Conservation (phyloP, 2,113 vertebrate species). For the Acanthisitta chloris region DNA sequence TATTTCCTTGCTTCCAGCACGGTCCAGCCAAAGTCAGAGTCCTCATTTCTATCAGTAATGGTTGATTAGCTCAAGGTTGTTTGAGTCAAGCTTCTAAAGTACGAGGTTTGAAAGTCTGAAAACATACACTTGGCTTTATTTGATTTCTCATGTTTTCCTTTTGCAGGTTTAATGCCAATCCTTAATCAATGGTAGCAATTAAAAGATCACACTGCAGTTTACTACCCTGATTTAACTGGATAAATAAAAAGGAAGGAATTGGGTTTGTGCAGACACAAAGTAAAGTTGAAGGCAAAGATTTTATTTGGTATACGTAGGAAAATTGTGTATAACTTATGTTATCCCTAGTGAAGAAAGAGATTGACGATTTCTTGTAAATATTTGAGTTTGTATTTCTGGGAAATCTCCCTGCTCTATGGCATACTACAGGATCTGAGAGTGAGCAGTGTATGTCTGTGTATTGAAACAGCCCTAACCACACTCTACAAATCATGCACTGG, state of each 20-base stretch:
- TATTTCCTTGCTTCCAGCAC: fast-evolving
- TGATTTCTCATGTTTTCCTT: not conserved
- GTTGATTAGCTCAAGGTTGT: not conserved
- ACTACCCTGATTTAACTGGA: not conserved
- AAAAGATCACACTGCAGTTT: not conserved
- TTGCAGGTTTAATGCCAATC: not conserved
- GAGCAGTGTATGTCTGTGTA: slow-evolving; percentile 58
- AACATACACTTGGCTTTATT: not conserved
- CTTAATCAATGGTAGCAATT: not conserved
- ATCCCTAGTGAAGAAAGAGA: slow-evolving; percentile 64
- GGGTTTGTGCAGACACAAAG: slow-evolving; percentile 51
- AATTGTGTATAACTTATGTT: slow-evolving; percentile 68
- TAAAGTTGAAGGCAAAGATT: slow-evolving; percentile 70
- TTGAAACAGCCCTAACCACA: slow-evolving; percentile 43
- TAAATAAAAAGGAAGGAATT: not conserved
- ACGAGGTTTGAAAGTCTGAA: not conserved
- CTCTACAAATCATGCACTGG: slow-evolving; percentile 32
- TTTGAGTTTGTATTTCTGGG: slow-evolving; percentile 70
- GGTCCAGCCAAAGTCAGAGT: not conserved
- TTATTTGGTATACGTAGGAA: slow-evolving; percentile 62
- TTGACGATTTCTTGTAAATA: slow-evolving; percentile 66
- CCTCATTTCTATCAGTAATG: not conserved
- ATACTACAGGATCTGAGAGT: slow-evolving; percentile 64
- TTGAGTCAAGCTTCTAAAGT: not conserved
- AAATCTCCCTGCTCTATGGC: slow-evolving; percentile 54